These are phyloP conservation scores for Adineta ricciae DNA, from an alignment of 2,888 invertebrate species.

Conservation along the genomic window DNA sequence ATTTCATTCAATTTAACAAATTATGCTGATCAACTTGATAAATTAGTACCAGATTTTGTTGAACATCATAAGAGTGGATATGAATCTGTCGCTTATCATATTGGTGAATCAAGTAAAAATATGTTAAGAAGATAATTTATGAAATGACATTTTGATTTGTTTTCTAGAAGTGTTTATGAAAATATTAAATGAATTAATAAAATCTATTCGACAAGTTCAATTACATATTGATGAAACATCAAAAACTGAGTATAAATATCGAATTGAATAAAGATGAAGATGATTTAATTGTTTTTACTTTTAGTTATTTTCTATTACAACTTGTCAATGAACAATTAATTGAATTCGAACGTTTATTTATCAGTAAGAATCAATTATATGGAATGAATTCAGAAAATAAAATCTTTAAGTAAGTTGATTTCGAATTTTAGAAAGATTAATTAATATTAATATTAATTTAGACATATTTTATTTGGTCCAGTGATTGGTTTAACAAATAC, in stretches of 20 bases:
- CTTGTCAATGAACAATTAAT: neutral
- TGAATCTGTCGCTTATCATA: neutral
- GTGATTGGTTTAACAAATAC: neutral
- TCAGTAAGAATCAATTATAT: neutral
- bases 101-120: neutral
- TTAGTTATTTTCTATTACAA: neutral
- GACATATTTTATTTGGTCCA: neutral
- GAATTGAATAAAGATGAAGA: neutral
- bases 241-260: neutral
- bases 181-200: neutral
- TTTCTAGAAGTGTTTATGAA: neutral
- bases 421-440: too few species aligned
- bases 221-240: neutral
- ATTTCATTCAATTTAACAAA: neutral
- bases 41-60: neutral
- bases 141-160: neutral
- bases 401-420: neutral
- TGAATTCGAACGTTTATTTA: slow-evolving; percentile 1
- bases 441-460: neutral
- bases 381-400: neutral
- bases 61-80: neutral
- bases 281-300: neutral
- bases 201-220: neutral
- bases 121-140: neutral
- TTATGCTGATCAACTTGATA: neutral